Conservation (phyloP, 2,797 vertebrate species). For the Dromococcyx pavoninus region DNA sequence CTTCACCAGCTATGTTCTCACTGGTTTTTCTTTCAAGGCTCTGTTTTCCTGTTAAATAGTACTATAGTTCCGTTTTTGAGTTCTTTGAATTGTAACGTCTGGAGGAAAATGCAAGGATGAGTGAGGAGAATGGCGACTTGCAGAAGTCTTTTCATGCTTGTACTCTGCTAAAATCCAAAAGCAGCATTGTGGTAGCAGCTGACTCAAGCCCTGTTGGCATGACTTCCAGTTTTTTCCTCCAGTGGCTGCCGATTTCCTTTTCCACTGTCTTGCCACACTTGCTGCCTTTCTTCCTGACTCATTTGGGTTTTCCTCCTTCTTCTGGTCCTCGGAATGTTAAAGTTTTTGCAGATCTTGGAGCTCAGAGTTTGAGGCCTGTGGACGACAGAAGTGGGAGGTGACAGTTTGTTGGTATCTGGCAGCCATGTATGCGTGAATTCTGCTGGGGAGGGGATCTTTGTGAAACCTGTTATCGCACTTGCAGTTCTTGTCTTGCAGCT, state of each 20-base stretch:
- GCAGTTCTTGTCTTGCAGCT: not conserved
- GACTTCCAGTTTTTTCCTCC: not conserved
- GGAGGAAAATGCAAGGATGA: not conserved
- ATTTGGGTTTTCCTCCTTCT: not conserved
- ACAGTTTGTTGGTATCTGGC: not conserved
- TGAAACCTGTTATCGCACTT: not conserved
- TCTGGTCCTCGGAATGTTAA: not conserved
- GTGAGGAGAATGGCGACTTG: not conserved
- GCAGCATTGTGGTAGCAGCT: not conserved
- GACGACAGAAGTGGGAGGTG: not conserved
- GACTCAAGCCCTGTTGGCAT: too few relatives aligned
- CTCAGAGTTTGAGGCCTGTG: not conserved
- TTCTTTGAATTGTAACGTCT: not conserved
- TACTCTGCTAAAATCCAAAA: not conserved
- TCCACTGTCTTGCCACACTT: not conserved
- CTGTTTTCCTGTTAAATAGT: not conserved
- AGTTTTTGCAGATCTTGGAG: not conserved
- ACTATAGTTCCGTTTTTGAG: not conserved
- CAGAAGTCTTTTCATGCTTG: not conserved
- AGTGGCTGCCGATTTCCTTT: not conserved
- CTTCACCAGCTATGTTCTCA: not conserved
- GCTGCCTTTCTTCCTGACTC: not conserved
- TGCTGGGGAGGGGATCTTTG: not conserved
- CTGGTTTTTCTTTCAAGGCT: not conserved
- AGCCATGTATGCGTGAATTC: not conserved